Evolutionary conservation across 2,888 invertebrate genomes (phyloP), one percentile per base, ranked within the genome.

Genomic region (Chaetoderma sp.): DNA sequence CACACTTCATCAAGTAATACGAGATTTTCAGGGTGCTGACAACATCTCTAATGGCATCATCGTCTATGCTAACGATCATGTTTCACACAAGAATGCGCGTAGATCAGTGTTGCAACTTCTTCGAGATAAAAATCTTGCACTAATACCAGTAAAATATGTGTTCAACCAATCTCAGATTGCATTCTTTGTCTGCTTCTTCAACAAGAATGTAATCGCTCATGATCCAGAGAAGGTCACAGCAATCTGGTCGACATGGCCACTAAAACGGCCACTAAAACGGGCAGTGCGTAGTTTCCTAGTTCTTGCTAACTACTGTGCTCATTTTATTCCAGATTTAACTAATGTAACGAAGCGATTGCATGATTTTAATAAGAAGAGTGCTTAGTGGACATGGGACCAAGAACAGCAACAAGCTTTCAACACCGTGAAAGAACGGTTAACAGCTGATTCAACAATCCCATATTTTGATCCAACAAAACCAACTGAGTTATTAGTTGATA

Each of bases 11-110:
- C 36, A 54, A n/a, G 25, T 42, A 16, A 25, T 67, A 13, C 30
- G 56, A 42, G 54, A 49, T 32, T 10, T 57, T 18, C 32, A 65
- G 30, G 60, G 60, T 18, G 44, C 42, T 33, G 32, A 62, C 6
- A 70, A 72, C 25, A 56, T 67, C 16, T 49, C 28, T 10, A 65
- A 72, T 60, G 62, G 70, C 32, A 58, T 66, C 8, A 62, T 65
- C 28, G 55, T 72, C n/a, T 55, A 44, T 50, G 69, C 59, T 13
- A 36, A 52, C 28, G 56, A 27, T 36, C 33, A 60, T n/a, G 36
- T 45, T 10, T 62, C 63, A 23, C 60, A 67, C 28, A 65, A 71
- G 28, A 50, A 28, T 21, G n/a, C 27, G 4, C 27, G 65, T 16
- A 42, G 60, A 10, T 21, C 32, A 28, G 33, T 59, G 8, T 36